Conservation (phyloP, 2,888 invertebrate genomes). For the Eristalis tenax region DNA sequence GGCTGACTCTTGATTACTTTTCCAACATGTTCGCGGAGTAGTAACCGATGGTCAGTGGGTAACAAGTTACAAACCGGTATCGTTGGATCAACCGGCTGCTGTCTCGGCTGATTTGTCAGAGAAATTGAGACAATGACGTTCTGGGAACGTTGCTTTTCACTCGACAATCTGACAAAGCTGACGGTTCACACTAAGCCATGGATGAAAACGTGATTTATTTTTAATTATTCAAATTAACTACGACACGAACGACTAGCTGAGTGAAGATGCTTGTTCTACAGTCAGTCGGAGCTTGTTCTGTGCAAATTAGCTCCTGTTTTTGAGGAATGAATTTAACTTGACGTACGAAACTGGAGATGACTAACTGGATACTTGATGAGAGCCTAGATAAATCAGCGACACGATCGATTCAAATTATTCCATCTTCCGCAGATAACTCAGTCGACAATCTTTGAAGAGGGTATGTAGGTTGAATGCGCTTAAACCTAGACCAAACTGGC, state of each 20-base stretch:
- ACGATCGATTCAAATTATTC: too few species aligned
- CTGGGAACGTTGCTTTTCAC: not conserved
- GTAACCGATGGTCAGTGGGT: not conserved
- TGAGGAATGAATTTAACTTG: too few species aligned
- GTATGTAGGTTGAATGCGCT: too few species aligned
- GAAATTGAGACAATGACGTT: not conserved
- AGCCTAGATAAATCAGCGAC: too few species aligned
- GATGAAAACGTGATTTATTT: not conserved
- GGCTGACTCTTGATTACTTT: not conserved
- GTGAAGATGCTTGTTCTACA: not conserved
- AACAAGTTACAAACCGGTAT: not conserved
- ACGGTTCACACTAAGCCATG: not conserved
- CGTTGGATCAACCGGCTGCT: not conserved
- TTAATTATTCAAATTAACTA: not conserved
- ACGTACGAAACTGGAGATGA: too few species aligned
- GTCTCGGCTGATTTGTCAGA: not conserved
- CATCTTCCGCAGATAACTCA: too few species aligned
- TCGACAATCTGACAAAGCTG: not conserved
- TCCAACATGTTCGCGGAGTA: not conserved
- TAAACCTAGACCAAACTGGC: too few species aligned
- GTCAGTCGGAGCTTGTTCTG: not conserved
- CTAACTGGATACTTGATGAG: too few species aligned
- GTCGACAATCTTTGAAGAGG: too few species aligned
- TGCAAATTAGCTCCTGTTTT: not conserved
- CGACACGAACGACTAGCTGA: not conserved